Evolutionary conservation across 2,888 invertebrate species (phyloP), one percentile per base, ranked within the genome.

Genomic region (Pyrrhosoma nymphula): DNA sequence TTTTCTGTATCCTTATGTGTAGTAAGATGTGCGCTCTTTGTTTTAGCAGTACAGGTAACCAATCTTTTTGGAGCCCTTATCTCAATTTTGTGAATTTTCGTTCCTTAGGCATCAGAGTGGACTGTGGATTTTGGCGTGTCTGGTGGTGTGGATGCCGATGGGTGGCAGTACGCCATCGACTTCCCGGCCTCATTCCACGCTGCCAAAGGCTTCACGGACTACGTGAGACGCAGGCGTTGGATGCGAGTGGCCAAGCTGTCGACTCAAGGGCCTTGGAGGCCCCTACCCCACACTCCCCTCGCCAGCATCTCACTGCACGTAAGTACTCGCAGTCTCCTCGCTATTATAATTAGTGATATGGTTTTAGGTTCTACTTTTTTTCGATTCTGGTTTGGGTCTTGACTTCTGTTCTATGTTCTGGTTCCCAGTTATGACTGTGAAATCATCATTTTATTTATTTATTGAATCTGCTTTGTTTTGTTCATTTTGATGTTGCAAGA

Each of bases 91-190:
- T 47, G 47, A 47, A 8, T 2, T 47, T 47, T 47, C 8, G 18
- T 60, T 12, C 16, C 60, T 1, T 20, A 89, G 89, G 55, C 89
- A 55, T 47, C 55, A 6, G 47, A 55, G 20, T 82, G 82, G 82
- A 82, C 14, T 97, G 98, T 99, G n/a, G 99, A 99, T 97, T 99
- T 98, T 96, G 98, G 98, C 96, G 98, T 98, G 18, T 98, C 98
- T 0, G 99, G 99, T 0, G 99, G 99, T 3, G 99, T 98, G 0
- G 99, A 99, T 97, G 98, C 98, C 95, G 99, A 99, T 96, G 99
- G 99, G 3, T 99, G 99, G 99, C 99, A 99, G 96, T 99, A 99
- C 97, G 99, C 99, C 0, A 98, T 98, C 0, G 99, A 99, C 97
- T 99, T 99, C 96, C 99, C 99, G 0, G 98, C 98, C 0, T 98